Percentiles rank a stretch among this genome's conserved stretches.
Evolutionary conservation across 2,888 invertebrate genomes (phyloP).

Genomic region (Adineta ricciae): DNA sequence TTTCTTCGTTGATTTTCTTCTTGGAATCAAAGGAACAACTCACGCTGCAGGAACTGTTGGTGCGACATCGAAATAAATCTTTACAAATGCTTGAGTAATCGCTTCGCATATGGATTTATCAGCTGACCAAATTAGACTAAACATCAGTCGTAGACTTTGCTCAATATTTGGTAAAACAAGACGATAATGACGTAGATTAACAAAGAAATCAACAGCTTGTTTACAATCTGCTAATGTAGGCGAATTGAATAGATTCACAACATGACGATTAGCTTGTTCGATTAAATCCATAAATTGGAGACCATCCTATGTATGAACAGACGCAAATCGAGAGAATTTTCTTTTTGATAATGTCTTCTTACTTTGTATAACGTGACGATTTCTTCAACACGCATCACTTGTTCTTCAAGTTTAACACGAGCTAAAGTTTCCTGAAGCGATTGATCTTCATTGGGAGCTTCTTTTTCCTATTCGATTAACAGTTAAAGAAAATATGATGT

Average conservation of each 20-base stretch:
- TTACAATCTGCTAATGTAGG: conserved; percentile 8
- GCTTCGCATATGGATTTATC: conserved; percentile 9
- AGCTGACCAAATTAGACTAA: conserved; percentile 11
- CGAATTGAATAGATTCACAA: conserved; percentile 15
- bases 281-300: not conserved
- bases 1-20: not conserved
- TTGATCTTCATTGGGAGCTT: not conserved
- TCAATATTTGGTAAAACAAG: conserved; percentile 5
- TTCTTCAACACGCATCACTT: not conserved
- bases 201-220: conserved; percentile 15
- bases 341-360: not conserved
- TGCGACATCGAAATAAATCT: not conserved
- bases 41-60: not conserved
- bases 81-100: conserved; percentile 7
- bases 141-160: conserved; percentile 18
- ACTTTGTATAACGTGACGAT: not conserved
- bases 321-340: not conserved
- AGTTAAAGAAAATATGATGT: too few relatives aligned
- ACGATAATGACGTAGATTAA: conserved; percentile 11
- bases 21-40: not conserved
- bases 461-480: not conserved
- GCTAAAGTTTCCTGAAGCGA: not conserved
- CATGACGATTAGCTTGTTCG: conserved; percentile 4
- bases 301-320: not conserved
- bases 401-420: not conserved